A percentile compares a stretch with the other conserved stretches of the same genome.
Conservation (phyloP, 1,140 invertebrate genomes). For the Drosophila funebris region DNA sequence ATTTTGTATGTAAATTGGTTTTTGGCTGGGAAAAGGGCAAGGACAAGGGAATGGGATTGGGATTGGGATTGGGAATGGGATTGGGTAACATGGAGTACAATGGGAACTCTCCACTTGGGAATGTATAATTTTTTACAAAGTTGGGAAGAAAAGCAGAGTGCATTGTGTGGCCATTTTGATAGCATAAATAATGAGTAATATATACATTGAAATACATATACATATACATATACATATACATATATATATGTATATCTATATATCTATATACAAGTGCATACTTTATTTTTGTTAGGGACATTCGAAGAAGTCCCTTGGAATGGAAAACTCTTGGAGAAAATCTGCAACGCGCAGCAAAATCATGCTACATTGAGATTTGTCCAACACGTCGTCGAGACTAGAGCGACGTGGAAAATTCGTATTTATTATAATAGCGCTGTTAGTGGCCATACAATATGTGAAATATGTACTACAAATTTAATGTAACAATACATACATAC, state of each 20-base stretch:
- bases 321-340: constrained; percentile 2
- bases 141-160: constrained; percentile 23
- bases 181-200: constrained; percentile 63
- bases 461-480: constrained; percentile 21
- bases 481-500: constrained; percentile 11
- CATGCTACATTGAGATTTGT: constrained; percentile 79
- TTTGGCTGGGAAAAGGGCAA: background rate
- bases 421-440: constrained; percentile 33
- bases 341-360: constrained; percentile 60
- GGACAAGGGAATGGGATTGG: background rate
- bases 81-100: background rate
- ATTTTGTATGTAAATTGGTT: constrained; percentile 73
- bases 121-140: constrained; percentile 56
- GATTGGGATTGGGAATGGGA: background rate
- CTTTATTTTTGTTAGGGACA: constrained; percentile 53
- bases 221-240: constrained; percentile 21
- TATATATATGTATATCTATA: constrained; percentile 38
- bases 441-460: constrained; percentile 33
- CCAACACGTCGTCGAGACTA: constrained; percentile 61
- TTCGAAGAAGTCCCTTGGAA: constrained; percentile 3
- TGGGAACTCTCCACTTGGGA: constrained; percentile 11
- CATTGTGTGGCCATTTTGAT: constrained; percentile 42
- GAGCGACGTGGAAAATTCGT: constrained; percentile 7
- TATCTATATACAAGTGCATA: constrained; percentile 73
- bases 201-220: constrained; percentile 45